Conservation (phyloP, 2,888 invertebrate genomes). For the Apamea anceps region DNA sequence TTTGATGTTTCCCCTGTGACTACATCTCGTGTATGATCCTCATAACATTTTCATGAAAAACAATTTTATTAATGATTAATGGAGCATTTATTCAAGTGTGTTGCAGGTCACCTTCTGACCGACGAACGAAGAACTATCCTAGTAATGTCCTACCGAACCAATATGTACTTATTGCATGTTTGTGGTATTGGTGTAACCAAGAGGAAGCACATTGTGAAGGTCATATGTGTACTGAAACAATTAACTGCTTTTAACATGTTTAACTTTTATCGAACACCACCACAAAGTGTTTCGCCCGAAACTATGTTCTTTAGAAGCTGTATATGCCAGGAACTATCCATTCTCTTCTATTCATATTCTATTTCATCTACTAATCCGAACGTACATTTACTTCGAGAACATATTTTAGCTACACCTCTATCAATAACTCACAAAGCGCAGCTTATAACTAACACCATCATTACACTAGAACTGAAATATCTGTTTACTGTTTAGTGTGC, state of each 20-base stretch:
- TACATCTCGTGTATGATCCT: slow-evolving; percentile 43
- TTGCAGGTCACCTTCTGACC: slow-evolving; percentile 83
- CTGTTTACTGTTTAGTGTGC: slow-evolving; percentile 63
- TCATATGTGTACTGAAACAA: background rate
- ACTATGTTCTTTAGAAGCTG: slow-evolving; percentile 60
- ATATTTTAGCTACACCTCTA: slow-evolving; percentile 67
- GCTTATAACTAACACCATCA: slow-evolving; percentile 67
- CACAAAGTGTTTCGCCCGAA: slow-evolving; percentile 56
- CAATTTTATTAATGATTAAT: slow-evolving; percentile 54
- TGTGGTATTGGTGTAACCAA: slow-evolving; percentile 66
- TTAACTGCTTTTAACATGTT: background rate
- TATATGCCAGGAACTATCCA: slow-evolving; percentile 16
- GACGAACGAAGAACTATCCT: slow-evolving; percentile 75
- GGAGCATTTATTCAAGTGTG: slow-evolving; percentile 73
- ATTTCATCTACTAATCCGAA: slow-evolving; percentile 5
- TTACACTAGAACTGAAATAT: slow-evolving; percentile 62
- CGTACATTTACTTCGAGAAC: slow-evolving; percentile 55
- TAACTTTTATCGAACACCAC: background rate
- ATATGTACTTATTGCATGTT: slow-evolving; percentile 75
- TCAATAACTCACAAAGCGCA: slow-evolving; percentile 63
- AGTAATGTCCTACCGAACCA: slow-evolving; percentile 70
- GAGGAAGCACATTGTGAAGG: slow-evolving; percentile 48
- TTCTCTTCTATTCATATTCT: slow-evolving; percentile 33
- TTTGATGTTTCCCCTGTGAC: slow-evolving; percentile 46
- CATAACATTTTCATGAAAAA: slow-evolving; percentile 42